Conservation (phyloP, 92 coral and sea anemone species). For the Pocillopora grandis region DNA sequence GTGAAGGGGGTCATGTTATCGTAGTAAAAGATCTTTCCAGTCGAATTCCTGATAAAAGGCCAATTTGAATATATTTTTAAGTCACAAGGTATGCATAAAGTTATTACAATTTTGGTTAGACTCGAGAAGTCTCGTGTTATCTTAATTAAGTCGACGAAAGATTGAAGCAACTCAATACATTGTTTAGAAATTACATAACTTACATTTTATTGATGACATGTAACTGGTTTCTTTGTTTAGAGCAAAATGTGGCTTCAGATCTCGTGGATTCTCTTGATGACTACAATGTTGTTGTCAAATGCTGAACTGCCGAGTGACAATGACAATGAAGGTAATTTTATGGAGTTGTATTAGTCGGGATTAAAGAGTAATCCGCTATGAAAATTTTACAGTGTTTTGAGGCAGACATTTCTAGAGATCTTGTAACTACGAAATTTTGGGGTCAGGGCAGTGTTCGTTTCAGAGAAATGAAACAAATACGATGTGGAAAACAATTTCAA, state of each 20-base stretch:
- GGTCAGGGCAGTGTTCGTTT: too few relatives aligned
- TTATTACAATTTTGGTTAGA: neutral
- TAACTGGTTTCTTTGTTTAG: neutral
- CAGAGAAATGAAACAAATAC: too few relatives aligned
- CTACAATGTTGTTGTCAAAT: conserved; percentile 5
- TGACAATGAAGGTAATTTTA: conserved; percentile 17
- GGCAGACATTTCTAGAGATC: too few relatives aligned
- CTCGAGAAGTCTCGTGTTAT: neutral
- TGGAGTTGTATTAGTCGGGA: neutral
- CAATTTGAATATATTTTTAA: neutral
- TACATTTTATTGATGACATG: neutral
- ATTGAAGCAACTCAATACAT: neutral
- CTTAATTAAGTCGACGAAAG: conserved; percentile 1
- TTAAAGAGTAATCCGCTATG: too few relatives aligned
- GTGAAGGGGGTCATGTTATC: neutral
- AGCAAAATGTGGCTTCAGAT: conserved; percentile 10
- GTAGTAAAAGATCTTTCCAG: neutral
- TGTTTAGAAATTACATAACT: neutral
- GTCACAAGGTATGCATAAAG: neutral
- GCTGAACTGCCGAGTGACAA: conserved; percentile 26
- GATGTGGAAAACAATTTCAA: too few relatives aligned
- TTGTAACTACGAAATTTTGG: too few relatives aligned
- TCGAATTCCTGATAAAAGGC: neutral
- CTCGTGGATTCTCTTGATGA: conserved; percentile 28
- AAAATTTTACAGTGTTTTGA: too few relatives aligned